These are phyloP conservation scores for Athalia cordata DNA, from an alignment of 2,888 invertebrate species.

Conservation along the genomic window DNA sequence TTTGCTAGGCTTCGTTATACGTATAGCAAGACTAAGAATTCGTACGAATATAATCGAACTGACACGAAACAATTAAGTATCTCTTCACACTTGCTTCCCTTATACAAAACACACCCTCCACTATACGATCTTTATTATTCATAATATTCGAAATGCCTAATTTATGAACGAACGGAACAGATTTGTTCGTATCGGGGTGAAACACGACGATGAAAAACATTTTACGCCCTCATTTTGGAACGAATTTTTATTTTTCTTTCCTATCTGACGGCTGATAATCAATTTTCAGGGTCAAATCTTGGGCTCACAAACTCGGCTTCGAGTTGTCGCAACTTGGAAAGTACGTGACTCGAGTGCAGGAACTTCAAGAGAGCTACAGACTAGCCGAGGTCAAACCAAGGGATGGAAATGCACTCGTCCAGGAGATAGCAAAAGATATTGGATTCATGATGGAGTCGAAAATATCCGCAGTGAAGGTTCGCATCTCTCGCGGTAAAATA, in stretches of 20 bases:
- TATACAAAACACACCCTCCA: background rate
- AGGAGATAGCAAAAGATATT: constrained; percentile 89
- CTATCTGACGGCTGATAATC: background rate
- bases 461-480: constrained; percentile 89
- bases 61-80: background rate
- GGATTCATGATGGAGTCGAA: constrained; percentile 92
- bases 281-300: constrained; percentile 82
- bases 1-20: too few relatives aligned
- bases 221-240: background rate
- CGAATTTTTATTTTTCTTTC: background rate
- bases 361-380: constrained; percentile 89
- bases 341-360: constrained; percentile 86
- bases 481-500: constrained; percentile 49
- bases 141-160: constrained; percentile 3
- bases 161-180: background rate
- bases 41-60: too few relatives aligned
- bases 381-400: constrained; percentile 84
- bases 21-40: too few relatives aligned
- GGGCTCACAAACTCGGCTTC: constrained; percentile 88
- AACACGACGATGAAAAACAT: background rate
- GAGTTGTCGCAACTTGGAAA: constrained; percentile 88
- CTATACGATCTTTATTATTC: background rate
- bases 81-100: background rate
- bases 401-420: constrained; percentile 86
- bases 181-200: background rate